These are phyloP conservation scores for Gymnarchus niloticus DNA, from an alignment of 2,113 vertebrate species.

Conservation along the genomic window DNA sequence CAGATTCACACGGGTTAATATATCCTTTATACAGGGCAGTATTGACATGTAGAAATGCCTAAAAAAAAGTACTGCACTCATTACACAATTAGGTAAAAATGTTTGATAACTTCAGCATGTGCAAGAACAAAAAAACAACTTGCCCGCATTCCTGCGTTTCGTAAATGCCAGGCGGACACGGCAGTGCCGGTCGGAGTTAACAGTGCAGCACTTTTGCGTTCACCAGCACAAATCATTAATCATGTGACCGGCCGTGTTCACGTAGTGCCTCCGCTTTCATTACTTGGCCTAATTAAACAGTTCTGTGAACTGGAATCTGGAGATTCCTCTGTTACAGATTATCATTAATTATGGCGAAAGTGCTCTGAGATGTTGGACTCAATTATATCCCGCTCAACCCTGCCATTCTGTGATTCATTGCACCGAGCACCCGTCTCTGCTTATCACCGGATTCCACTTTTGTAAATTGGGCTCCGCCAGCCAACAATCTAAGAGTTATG, in stretches of 20 bases:
- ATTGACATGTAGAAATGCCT: conserved; percentile 45
- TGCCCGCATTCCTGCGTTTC: conserved; percentile 79
- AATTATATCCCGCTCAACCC: conserved; percentile 99
- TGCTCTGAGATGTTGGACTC: conserved; percentile 99
- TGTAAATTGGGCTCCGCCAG: conserved; percentile 99
- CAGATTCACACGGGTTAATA: neutral
- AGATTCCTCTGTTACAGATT: conserved; percentile 99
- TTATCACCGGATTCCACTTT: conserved; percentile 99
- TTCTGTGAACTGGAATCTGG: conserved; percentile 99
- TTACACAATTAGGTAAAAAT: conserved; percentile 51
- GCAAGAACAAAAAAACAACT: conserved; percentile 57
- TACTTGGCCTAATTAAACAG: conserved; percentile 99
- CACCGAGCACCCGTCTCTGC: conserved; percentile 87
- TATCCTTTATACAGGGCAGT: neutral
- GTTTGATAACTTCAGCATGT: conserved; percentile 70
- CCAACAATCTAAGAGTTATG: conserved; percentile 99
- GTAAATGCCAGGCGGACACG: conserved; percentile 90
- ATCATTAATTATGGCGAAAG: conserved; percentile 99
- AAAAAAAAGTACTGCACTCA: conserved; percentile 55
- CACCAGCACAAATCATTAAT: conserved; percentile 99
- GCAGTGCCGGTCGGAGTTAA: conserved; percentile 89
- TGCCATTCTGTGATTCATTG: conserved; percentile 99
- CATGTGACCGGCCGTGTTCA: conserved; percentile 99
- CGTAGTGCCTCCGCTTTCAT: conserved; percentile 99
- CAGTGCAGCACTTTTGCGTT: conserved; percentile 99